phyloP scores from a whole-genome alignment of 1,140 invertebrate genomes.

The Drosophila biarmipes region DNA sequence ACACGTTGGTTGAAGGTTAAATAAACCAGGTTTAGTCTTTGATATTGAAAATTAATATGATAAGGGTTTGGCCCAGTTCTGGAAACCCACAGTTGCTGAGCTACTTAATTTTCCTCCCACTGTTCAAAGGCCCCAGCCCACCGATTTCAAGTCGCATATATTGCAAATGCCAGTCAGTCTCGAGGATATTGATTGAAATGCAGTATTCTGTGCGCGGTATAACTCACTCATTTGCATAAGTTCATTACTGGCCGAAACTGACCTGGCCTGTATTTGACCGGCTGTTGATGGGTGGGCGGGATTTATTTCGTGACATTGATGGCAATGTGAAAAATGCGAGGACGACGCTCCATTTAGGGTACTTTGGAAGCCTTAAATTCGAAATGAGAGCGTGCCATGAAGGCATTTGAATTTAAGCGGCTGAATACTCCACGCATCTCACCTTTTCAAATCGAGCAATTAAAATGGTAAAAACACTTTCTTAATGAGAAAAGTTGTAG shows the following conservation, averaged over 20 bases:
- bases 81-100: no score
- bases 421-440: neutral
- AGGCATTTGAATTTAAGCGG: neutral
- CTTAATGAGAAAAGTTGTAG: neutral
- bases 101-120: neutral
- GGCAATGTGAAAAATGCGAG: constrained; percentile 30
- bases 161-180: constrained; percentile 45
- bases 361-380: neutral
- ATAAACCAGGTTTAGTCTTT: neutral
- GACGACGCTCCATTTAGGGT: constrained; percentile 4
- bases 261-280: constrained; percentile 26
- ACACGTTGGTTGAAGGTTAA: constrained; percentile 15
- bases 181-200: constrained; percentile 64
- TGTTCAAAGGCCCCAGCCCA: constrained; percentile 1
- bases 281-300: constrained; percentile 29
- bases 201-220: constrained; percentile 47
- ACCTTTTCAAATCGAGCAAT: no score
- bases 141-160: constrained; percentile 23
- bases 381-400: neutral
- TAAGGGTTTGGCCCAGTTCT: neutral
- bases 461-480: no score
- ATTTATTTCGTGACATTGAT: constrained; percentile 23
- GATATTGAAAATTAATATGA: neutral
- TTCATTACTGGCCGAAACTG: constrained; percentile 43
- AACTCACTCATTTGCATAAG: constrained; percentile 55